These are phyloP conservation scores for Limnephilus marmoratus DNA, from an alignment of 2,888 invertebrate genomes.

Conservation along the genomic window DNA sequence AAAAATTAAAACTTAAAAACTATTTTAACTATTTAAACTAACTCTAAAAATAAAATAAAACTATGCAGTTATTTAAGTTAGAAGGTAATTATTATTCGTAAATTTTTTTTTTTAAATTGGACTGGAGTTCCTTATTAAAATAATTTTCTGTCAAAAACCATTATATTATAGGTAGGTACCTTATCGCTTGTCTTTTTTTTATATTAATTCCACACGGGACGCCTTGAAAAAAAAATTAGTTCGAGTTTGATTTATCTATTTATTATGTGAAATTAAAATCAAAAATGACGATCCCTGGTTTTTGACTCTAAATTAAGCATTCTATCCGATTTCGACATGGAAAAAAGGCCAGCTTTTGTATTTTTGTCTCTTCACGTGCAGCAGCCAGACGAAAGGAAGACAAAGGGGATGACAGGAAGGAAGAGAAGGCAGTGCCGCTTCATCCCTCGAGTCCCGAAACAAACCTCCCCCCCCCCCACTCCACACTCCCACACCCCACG, in stretches of 20 bases:
- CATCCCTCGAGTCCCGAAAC: not conserved
- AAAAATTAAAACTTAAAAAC: too few relatives aligned
- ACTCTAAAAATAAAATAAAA: too few relatives aligned
- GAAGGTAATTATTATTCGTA: too few relatives aligned
- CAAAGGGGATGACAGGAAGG: constrained; percentile 20
- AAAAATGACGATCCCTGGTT: not conserved
- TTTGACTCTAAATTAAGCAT: constrained; percentile 33
- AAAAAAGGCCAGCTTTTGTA: constrained; percentile 34
- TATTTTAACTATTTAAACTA: too few relatives aligned
- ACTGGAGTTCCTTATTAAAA: too few relatives aligned
- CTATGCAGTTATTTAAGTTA: too few relatives aligned
- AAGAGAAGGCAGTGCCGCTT: constrained; percentile 10
- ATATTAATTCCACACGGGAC: too few relatives aligned
- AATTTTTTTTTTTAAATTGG: too few relatives aligned
- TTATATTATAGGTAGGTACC: too few relatives aligned
- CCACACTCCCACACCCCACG: not conserved
- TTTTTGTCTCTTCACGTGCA: constrained; percentile 28
- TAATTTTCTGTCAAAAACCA: too few relatives aligned
- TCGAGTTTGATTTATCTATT: not conserved
- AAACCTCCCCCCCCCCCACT: not conserved
- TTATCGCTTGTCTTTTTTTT: too few relatives aligned
- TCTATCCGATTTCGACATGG: constrained; percentile 19
- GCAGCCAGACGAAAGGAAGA: constrained; percentile 38
- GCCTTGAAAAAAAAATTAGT: too few relatives aligned
- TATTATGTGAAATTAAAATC: not conserved